These are phyloP conservation scores for Drosophila nr. perissopoda DNA, from an alignment of 2,888 invertebrate species.

Conservation along the genomic window DNA sequence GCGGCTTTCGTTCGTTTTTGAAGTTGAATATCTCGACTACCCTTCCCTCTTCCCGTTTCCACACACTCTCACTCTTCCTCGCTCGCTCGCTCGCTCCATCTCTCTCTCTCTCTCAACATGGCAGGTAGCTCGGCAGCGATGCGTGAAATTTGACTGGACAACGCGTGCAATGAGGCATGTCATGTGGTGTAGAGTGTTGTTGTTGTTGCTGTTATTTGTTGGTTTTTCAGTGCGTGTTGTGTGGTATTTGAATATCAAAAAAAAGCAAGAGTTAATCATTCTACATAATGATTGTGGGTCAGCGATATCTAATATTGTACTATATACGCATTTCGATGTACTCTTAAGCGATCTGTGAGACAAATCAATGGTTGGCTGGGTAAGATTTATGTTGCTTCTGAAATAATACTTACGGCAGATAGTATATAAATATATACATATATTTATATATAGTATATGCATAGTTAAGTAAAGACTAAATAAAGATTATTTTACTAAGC, in stretches of 20 bases:
- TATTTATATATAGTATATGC: not conserved
- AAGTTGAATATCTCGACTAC: conserved; percentile 12
- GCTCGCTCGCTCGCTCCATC: not conserved
- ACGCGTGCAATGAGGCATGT: conserved; percentile 67
- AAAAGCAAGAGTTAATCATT: conserved; percentile 31
- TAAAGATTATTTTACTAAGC: not conserved
- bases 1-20: conserved; percentile 44
- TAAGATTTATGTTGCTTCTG: not conserved
- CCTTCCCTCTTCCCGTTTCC: not conserved
- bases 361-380: not conserved
- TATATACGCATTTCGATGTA: conserved; percentile 12
- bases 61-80: not conserved
- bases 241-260: conserved; percentile 25
- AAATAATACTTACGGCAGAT: not conserved
- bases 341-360: not conserved
- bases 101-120: not conserved
- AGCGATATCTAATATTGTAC: conserved; percentile 7
- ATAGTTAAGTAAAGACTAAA: not conserved
- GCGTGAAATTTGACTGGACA: conserved; percentile 69
- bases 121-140: conserved; percentile 43
- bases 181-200: conserved; percentile 25
- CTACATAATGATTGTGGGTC: conserved; percentile 28
- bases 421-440: too few relatives aligned
- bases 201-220: conserved; percentile 12
- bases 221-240: conserved; percentile 34